These are phyloP conservation scores for Tympanuchus pallidicinctus DNA, from an alignment of 2,113 vertebrate genomes.

Conservation along the genomic window DNA sequence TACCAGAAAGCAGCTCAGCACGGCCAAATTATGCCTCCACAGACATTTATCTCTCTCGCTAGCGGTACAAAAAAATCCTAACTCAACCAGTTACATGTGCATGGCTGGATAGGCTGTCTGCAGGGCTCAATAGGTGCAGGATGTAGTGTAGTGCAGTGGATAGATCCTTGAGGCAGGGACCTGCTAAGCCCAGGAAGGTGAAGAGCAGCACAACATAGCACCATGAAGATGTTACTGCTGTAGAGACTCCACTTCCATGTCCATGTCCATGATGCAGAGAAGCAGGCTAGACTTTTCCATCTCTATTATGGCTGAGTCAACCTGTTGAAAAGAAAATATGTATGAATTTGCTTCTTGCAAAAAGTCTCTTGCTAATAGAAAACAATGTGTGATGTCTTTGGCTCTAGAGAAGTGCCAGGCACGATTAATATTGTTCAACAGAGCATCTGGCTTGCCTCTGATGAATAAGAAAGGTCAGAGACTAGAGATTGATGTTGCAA, in stretches of 20 bases:
- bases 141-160: not conserved
- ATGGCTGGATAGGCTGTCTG: not conserved
- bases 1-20: not conserved
- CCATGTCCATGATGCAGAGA: not conserved
- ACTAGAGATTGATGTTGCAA: slow-evolving; percentile 23
- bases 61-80: not conserved
- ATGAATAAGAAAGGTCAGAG: slow-evolving; percentile 21
- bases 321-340: not conserved
- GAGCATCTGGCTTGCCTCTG: not conserved
- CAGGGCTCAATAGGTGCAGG: not conserved
- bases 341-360: not conserved
- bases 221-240: not conserved
- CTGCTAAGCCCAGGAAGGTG: not conserved
- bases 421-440: not conserved
- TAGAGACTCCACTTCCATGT: not conserved
- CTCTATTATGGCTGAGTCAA: not conserved
- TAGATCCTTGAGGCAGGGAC: not conserved
- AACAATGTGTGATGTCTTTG: not conserved
- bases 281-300: not conserved
- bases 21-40: not conserved
- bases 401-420: not conserved
- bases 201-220: not conserved
- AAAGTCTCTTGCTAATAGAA: not conserved
- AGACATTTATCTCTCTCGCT: not conserved
- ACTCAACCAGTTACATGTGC: rapidly evolving